phyloP scores from a whole-genome alignment of 2,113 vertebrate species.

The Patagioenas fasciata region DNA sequence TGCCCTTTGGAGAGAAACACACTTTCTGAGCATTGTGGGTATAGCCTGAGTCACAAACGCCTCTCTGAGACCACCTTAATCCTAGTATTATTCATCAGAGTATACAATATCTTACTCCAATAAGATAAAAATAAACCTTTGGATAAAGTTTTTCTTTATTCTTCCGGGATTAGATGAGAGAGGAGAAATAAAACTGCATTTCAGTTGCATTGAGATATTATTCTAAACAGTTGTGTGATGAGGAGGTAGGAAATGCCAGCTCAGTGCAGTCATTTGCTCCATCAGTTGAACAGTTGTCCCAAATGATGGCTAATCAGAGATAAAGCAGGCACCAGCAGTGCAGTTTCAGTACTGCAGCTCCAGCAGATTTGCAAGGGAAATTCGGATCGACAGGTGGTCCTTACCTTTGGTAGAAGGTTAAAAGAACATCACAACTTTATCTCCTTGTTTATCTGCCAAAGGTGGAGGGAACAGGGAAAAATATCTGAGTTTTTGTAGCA shows the following conservation, averaged over 20 bases:
- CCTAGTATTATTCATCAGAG: not conserved
- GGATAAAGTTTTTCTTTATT: not conserved
- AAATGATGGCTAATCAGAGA: slow-evolving; percentile 65
- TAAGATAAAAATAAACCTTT: not conserved
- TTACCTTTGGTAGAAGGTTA: slow-evolving; percentile 53
- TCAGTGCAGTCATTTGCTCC: slow-evolving; percentile 48
- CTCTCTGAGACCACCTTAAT: not conserved
- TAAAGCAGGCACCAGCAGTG: slow-evolving; percentile 64
- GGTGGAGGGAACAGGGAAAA: not conserved
- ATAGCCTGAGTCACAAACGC: not conserved
- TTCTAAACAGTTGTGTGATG: not conserved
- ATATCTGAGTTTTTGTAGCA: not conserved
- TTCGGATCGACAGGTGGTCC: slow-evolving; percentile 56
- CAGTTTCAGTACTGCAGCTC: slow-evolving; percentile 35
- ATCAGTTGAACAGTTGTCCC: slow-evolving; percentile 51
- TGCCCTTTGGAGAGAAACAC: not conserved
- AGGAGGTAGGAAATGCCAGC: slow-evolving; percentile 40
- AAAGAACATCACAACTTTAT: slow-evolving; percentile 39
- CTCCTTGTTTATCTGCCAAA: not conserved
- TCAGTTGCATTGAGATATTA: not conserved
- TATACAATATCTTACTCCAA: not conserved
- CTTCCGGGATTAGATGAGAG: not conserved
- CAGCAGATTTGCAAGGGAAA: slow-evolving; percentile 69
- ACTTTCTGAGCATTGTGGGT: not conserved
- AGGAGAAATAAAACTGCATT: not conserved